phyloP scores from a whole-genome alignment of 2,797 vertebrate species.

The Trichosurus vulpecula region DNA sequence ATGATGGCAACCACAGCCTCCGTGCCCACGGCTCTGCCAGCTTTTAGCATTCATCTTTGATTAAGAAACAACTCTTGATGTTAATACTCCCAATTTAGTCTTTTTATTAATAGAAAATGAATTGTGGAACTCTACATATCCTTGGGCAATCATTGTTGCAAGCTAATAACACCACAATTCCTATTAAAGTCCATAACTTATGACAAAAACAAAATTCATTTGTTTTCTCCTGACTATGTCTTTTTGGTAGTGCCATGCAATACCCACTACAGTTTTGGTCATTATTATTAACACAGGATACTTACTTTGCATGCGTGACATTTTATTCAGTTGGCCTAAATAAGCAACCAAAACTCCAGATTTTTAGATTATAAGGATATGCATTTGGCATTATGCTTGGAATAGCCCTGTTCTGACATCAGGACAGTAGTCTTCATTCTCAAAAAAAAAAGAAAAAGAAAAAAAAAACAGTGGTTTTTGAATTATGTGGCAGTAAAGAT shows the following conservation, averaged over 20 bases:
- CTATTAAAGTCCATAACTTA: constrained; percentile 27
- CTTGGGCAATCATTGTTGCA: constrained; percentile 36
- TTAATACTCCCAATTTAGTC: constrained; percentile 30
- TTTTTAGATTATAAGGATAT: neutral
- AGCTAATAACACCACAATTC: constrained; percentile 32
- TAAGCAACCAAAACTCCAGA: neutral
- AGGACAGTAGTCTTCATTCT: neutral
- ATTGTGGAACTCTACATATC: constrained; percentile 11
- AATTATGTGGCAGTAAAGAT: neutral
- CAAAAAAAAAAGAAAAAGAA: constrained; percentile 37
- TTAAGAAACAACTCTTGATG: constrained; percentile 58
- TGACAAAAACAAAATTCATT: constrained; percentile 2
- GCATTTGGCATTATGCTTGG: neutral
- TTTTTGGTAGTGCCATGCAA: neutral
- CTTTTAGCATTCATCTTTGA: constrained; percentile 60
- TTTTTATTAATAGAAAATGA: constrained; percentile 60
- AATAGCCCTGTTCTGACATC: neutral
- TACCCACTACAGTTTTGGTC: neutral
- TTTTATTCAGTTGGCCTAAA: neutral
- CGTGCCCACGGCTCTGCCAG: constrained; percentile 52
- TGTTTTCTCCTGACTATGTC: neutral
- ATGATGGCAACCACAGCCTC: constrained; percentile 51
- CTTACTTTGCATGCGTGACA: neutral
- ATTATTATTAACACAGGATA: neutral
- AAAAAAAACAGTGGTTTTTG: neutral